Percentiles rank a stretch among this genome's conserved stretches.
phyloP scores from a whole-genome alignment of 1,140 invertebrate genomes.

The Potamilus streckersoni region DNA sequence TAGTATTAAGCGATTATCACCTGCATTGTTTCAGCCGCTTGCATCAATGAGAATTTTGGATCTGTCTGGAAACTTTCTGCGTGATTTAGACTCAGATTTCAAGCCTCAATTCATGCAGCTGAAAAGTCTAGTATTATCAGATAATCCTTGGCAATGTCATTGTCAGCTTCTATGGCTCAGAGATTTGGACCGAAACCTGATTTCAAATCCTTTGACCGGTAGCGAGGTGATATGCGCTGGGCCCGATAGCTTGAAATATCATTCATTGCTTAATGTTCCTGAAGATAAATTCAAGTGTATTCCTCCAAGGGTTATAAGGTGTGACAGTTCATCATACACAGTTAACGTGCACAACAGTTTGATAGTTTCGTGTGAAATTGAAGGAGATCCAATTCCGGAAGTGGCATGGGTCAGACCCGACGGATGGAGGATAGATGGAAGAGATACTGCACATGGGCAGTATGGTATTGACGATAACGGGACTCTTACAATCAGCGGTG shows the following conservation, averaged over 20 bases:
- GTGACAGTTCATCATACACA: slow-evolving; percentile 13
- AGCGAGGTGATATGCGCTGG: slow-evolving; percentile 23
- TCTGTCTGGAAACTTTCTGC: slow-evolving; percentile 11
- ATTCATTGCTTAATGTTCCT: slow-evolving; percentile 24
- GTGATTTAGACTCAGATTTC: slow-evolving; percentile 9
- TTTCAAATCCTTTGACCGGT: slow-evolving; percentile 6
- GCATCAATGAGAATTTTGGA: slow-evolving; percentile 10
- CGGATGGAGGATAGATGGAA: slow-evolving; percentile 14
- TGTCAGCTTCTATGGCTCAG: slow-evolving; percentile 27
- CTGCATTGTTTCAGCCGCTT: slow-evolving; percentile 8
- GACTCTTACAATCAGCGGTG: slow-evolving; percentile 13
- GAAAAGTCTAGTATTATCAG: slow-evolving; percentile 13
- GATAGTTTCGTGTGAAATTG: slow-evolving; percentile 19
- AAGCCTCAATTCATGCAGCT: slow-evolving; percentile 22
- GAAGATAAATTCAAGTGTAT: slow-evolving; percentile 21
- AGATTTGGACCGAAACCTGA: slow-evolving; percentile 8
- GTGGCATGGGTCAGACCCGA: slow-evolving; percentile 23
- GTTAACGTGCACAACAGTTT: slow-evolving; percentile 13
- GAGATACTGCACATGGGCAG: slow-evolving; percentile 6
- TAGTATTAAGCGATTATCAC: slow-evolving; percentile 9
- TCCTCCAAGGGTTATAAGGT: slow-evolving; percentile 23
- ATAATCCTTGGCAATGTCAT: slow-evolving; percentile 29
- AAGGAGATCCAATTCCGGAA: slow-evolving; percentile 31
- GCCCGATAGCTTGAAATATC: slow-evolving; percentile 9
- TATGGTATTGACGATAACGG: slow-evolving; percentile 22